Conservation (phyloP, 2,113 vertebrate species). For the Rhegmatorhina hoffmannsi region DNA sequence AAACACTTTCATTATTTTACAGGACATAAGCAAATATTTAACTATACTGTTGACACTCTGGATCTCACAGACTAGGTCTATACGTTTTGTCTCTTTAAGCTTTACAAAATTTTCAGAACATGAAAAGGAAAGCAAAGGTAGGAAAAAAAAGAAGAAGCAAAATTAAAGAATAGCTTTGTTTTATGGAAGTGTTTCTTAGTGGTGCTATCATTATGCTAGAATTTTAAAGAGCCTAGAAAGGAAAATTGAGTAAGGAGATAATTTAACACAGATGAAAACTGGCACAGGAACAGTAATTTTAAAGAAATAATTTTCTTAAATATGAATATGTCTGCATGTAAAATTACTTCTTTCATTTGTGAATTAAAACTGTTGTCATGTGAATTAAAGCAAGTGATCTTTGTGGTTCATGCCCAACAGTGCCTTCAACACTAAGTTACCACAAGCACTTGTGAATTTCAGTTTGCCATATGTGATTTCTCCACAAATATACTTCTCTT, state of each 20-base stretch:
- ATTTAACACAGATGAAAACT: constrained; percentile 24
- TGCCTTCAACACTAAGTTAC: not conserved
- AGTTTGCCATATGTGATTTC: not conserved
- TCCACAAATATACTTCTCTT: constrained; percentile 1
- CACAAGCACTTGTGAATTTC: not conserved
- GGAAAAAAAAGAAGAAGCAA: not conserved
- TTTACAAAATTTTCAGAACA: not conserved
- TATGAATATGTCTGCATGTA: not conserved
- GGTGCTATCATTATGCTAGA: not conserved
- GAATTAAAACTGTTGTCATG: constrained; percentile 6
- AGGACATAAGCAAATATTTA: constrained; percentile 16
- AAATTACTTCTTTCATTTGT: constrained; percentile 24
- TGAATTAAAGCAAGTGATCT: constrained; percentile 28
- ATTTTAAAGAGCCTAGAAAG: not conserved
- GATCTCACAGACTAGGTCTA: not conserved
- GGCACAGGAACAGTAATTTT: not conserved
- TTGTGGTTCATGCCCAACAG: constrained; percentile 7
- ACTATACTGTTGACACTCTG: not conserved
- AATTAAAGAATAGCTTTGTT: not conserved
- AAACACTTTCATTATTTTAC: constrained; percentile 2
- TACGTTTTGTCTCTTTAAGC: not conserved
- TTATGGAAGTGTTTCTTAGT: not conserved
- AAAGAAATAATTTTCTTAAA: constrained; percentile 35
- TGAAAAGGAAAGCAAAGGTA: not conserved
- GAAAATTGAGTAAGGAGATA: not conserved